Evolutionary conservation across 2,797 vertebrate species (phyloP), one percentile per base, ranked within the genome.

Genomic region (Streptopelia turtur): DNA sequence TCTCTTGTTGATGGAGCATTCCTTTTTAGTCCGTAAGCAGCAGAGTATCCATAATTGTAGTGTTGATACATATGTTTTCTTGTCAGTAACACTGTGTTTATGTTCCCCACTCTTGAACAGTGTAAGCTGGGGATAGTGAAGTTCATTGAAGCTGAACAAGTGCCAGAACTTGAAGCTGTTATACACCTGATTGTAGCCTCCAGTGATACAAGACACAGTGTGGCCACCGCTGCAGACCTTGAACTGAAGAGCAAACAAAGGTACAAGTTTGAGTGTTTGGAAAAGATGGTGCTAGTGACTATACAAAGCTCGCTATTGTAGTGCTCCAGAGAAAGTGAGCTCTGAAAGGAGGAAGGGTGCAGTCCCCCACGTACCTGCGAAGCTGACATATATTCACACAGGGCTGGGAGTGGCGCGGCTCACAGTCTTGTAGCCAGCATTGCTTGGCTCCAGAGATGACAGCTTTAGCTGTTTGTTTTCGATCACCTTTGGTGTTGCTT

Each of bases 221-320:
- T 99, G 60, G 99, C 99, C 37, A 99, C 99, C 4, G 99, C 99
- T 27, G 99, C 99, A 21, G 99, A 99, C 93, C 98, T 99, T 93
- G 99, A 99, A 90, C 97, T 99, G 72, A 99, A 99, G 96, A 99
- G 99, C 98, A 99, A 99, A 93, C 99, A 99, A 95, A 99, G 99
- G 99, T 99, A 94, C 68, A 83, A 23, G 5, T 53, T n/a, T 76
- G 23, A 7, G 27, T 68, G 14, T 39, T 81, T 52, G 45, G 57
- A 70, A 71, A 72, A 65, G 9, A 10, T 50, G 12, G 5, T 57
- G 47, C 13, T 80, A n/a, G 20, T 47, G 27, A 86, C 83, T 25
- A 25, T 88, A 33, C 11, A 41, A 52, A 50, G 31, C 11, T 68
- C 21, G 6, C 17, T 52, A 33, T 10, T 8, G 2, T n/a, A 50